A percentile compares a stretch with the other conserved stretches of the same genome.
Conservation (phyloP, 1,140 invertebrate genomes). For the Mylabris phalerata region DNA sequence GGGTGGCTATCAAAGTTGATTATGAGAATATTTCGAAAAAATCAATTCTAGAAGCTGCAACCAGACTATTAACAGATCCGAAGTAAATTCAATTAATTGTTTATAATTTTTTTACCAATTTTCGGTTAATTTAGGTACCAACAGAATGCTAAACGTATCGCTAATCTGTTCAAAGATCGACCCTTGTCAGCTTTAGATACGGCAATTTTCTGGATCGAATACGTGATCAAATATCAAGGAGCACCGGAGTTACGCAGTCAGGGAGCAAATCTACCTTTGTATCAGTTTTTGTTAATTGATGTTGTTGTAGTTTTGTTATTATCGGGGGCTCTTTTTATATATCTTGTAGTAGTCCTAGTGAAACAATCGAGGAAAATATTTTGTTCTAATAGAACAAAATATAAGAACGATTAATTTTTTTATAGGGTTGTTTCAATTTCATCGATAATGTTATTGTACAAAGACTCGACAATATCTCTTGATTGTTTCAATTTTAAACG, state of each 20-base stretch:
- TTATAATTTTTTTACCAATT: not conserved
- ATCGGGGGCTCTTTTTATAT: not conserved
- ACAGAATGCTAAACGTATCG: constrained; percentile 45
- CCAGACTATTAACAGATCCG: constrained; percentile 35
- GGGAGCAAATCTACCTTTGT: constrained; percentile 37
- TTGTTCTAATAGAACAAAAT: too few relatives aligned
- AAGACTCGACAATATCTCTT: too few relatives aligned
- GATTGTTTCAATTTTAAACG: too few relatives aligned
- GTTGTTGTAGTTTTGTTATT: constrained; percentile 10
- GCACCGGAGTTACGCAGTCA: constrained; percentile 44
- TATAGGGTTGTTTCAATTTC: too few relatives aligned
- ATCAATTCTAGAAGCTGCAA: constrained; percentile 27
- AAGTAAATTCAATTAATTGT: constrained; percentile 18
- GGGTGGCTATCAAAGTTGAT: constrained; percentile 36
- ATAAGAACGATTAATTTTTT: too few relatives aligned
- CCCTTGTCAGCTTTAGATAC: constrained; percentile 53
- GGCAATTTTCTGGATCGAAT: constrained; percentile 43
- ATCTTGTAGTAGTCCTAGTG: too few relatives aligned
- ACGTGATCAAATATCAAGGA: constrained; percentile 41
- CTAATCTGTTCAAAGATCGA: constrained; percentile 56
- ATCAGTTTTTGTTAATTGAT: constrained; percentile 26
- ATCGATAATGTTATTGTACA: too few relatives aligned
- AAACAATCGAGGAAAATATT: too few relatives aligned
- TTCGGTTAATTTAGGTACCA: constrained; percentile 16
- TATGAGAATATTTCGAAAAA: constrained; percentile 36